These are phyloP conservation scores for Paracyclopina nana DNA, from an alignment of 1,140 invertebrate genomes.

Conservation along the genomic window DNA sequence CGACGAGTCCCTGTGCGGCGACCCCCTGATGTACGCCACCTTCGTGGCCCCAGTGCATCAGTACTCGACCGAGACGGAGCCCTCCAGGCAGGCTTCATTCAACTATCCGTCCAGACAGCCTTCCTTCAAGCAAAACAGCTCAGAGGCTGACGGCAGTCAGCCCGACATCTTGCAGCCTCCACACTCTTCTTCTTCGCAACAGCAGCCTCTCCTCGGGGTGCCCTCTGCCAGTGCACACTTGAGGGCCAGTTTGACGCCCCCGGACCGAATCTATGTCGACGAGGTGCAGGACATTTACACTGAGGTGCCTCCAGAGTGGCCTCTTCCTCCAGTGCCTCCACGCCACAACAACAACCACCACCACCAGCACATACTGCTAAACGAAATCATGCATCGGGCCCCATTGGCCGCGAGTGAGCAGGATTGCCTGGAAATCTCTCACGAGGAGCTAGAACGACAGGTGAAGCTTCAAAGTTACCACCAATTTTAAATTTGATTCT, in stretches of 20 bases:
- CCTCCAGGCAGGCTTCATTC: background rate
- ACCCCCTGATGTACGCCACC: constrained; percentile 9
- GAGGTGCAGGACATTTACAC: background rate
- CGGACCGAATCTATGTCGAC: background rate
- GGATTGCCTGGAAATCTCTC: constrained; percentile 1
- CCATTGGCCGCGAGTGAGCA: background rate
- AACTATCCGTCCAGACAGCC: background rate
- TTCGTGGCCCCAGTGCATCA: constrained; percentile 11
- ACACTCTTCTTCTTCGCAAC: background rate
- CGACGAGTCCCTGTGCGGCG: background rate
- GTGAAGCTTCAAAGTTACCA: too few species aligned
- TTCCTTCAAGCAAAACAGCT: constrained; percentile 1
- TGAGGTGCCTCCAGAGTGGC: background rate
- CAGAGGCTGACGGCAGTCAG: background rate
- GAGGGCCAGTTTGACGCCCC: too few species aligned
- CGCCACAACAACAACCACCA: too few species aligned
- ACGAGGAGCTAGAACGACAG: constrained; percentile 2
- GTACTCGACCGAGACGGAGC: constrained; percentile 2
- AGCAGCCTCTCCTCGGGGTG: background rate
- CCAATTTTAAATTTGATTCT: too few species aligned
- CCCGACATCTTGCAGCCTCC: background rate
- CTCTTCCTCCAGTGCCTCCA: background rate
- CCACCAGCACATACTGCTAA: too few species aligned
- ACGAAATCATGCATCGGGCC: too few species aligned
- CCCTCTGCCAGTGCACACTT: background rate